Evolutionary conservation across 2,113 vertebrate species (phyloP), one percentile per base, ranked within the genome.

Genomic region (Gorsachius goisagi): DNA sequence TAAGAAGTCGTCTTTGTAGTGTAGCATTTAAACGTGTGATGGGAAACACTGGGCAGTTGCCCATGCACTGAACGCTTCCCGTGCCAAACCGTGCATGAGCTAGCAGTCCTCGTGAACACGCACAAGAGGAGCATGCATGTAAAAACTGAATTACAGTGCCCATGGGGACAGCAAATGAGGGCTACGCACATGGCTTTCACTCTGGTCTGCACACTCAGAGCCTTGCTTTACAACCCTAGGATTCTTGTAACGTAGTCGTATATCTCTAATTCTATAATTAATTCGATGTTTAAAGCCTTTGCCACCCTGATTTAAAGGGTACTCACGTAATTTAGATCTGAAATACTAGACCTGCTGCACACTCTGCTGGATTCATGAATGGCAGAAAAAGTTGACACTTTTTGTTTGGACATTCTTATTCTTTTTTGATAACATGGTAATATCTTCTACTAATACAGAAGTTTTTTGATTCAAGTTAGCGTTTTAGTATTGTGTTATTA

Each of bases 131-230:
- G 32, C n/a, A 56, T 6, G 27, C 66, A 76, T 69, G 71, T 64
- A 49, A 89, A 92, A 84, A 44, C 19, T 50, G 80, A 91, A 60
- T 92, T 84, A 87, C 66, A 47, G 85, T 12, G 30, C 86, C 93
- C 78, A 8, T 26, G 69, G 81, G 73, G n/a, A 62, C 62, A 66
- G 56, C 77, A 95, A 92, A 89, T 17, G 39, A 53, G 44, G 44
- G 39, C 33, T 35, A 1, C 1, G 39, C 66, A 49, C 44, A 35
- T 2, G 3, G 8, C 24, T 45, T 56, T 23, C 16, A 33, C 49
- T 56, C 83, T 45, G 27, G 47, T 22, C 35, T 72, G 33, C 39
- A 18, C 21, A 6, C 39, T 68, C 30, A 60, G 30, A 90, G 30
- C n/a, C 60, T 78, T 41, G 52, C 64, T 93, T 90, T 92, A 81